Percentiles rank a stretch among this genome's conserved stretches.
phyloP scores from a whole-genome alignment of 2,888 invertebrate species.

The Epinotia demarniana region DNA sequence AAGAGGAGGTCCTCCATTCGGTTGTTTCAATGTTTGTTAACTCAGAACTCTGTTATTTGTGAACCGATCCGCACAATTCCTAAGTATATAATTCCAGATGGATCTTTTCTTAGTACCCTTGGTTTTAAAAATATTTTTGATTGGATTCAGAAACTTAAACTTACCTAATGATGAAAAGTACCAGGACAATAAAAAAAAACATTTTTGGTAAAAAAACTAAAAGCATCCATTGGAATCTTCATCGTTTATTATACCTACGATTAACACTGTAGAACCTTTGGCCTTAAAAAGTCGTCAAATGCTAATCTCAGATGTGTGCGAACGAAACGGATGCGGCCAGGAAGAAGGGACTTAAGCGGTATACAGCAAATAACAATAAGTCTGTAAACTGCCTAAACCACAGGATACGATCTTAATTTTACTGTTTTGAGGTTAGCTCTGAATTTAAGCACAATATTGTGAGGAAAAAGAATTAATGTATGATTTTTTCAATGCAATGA shows the following conservation, averaged over 20 bases:
- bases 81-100: too few species aligned
- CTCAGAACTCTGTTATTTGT: too few species aligned
- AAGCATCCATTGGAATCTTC: too few species aligned
- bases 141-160: too few species aligned
- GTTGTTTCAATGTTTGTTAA: too few species aligned
- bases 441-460: neutral
- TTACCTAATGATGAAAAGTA: too few species aligned
- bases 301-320: conserved; percentile 11
- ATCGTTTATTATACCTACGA: neutral
- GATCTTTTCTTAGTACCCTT: too few species aligned
- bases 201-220: too few species aligned
- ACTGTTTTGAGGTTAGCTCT: neutral
- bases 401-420: conserved; percentile 41
- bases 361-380: conserved; percentile 39
- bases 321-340: conserved; percentile 31
- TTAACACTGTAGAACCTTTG: conserved; percentile 3
- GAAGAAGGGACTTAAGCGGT: conserved; percentile 40
- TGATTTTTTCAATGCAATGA: neutral
- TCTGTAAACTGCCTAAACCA: conserved; percentile 34
- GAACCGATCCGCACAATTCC: too few species aligned
- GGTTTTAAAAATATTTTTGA: too few species aligned
- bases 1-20: too few species aligned
- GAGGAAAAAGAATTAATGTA: neutral
- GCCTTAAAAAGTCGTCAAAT: neutral
- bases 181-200: neutral